phyloP scores from a whole-genome alignment of 2,113 vertebrate species.

The Calyptommatus sinebrachiatus region DNA sequence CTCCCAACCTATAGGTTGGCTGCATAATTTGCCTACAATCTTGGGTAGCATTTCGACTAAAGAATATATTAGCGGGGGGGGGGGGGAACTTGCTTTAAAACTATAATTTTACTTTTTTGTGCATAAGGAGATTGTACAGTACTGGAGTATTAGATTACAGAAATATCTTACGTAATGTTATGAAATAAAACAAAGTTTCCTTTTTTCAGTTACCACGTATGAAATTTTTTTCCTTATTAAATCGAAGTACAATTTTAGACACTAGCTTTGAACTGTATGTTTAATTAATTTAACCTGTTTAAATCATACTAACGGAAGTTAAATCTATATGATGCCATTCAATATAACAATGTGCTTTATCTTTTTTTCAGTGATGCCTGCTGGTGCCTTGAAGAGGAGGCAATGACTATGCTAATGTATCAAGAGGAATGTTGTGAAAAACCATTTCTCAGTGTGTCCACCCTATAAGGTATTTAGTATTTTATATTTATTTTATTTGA shows the following conservation, averaged over 20 bases:
- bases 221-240: not conserved
- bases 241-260: not conserved
- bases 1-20: no score
- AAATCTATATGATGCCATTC: not conserved
- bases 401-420: not conserved
- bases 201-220: accelerated
- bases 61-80: not conserved
- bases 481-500: not conserved
- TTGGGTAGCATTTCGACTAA: not conserved
- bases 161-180: accelerated
- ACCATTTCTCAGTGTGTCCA: not conserved
- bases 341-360: not conserved
- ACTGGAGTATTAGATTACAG: accelerated
- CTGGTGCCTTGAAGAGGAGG: not conserved
- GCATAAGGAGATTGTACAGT: accelerated
- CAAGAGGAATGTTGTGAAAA: not conserved
- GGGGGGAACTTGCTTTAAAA: not conserved
- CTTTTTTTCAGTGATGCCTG: not conserved
- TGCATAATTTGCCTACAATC: not conserved
- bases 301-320: not conserved
- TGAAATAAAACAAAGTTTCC: not conserved
- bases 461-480: not conserved
- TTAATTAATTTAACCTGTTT: not conserved
- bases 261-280: not conserved
- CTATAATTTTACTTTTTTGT: not conserved